These are phyloP conservation scores for Phalanger gymnotis DNA, from an alignment of 2,797 vertebrate genomes.

Conservation along the genomic window DNA sequence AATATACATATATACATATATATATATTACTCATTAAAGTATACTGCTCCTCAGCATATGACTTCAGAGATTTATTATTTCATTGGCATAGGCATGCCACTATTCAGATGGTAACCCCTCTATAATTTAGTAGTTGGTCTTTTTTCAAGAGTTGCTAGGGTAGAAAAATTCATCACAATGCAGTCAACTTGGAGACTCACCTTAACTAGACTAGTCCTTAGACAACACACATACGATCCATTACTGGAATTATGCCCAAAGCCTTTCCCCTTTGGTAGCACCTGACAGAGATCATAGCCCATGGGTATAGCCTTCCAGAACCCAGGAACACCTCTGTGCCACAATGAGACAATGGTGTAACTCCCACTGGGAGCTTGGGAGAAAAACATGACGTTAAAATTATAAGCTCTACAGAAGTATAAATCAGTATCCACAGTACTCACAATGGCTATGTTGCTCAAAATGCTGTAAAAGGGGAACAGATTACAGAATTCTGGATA, in stretches of 20 bases:
- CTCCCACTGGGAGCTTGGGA: background rate
- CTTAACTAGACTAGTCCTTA: background rate
- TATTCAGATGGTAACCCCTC: background rate
- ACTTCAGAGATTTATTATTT: background rate
- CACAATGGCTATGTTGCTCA: background rate
- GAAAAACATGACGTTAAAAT: background rate
- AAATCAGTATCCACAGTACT: background rate
- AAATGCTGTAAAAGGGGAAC: background rate
- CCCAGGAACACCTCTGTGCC: background rate
- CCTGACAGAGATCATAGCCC: background rate
- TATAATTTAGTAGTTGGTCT: background rate
- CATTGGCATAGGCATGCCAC: background rate
- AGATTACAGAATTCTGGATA: background rate
- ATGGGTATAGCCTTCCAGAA: background rate
- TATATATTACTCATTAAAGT: background rate
- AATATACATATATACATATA: no score
- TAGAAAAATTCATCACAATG: background rate
- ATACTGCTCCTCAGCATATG: background rate
- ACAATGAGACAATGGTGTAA: background rate
- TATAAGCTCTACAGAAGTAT: background rate
- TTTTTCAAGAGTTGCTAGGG: background rate
- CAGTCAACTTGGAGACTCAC: background rate
- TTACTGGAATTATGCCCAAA: background rate
- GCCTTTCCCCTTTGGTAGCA: background rate
- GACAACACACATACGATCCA: background rate